Conservation (phyloP, 2,113 vertebrate species). For the Cololabis saira region DNA sequence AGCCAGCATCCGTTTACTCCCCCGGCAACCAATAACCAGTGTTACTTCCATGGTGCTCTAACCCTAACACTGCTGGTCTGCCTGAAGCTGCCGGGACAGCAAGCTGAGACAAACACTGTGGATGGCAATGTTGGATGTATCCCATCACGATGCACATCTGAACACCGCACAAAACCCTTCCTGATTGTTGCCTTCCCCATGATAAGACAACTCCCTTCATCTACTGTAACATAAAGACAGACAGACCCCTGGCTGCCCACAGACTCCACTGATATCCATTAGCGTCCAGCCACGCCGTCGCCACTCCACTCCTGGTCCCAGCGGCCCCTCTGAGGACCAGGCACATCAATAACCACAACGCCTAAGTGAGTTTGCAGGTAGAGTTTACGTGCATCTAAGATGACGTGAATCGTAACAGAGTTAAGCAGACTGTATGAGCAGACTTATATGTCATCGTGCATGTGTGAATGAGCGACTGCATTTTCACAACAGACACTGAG, state of each 20-base stretch:
- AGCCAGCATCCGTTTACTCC: conserved; percentile 38
- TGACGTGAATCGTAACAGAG: not conserved
- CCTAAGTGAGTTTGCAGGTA: conserved; percentile 15
- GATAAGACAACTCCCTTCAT: not conserved
- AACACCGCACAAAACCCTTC: too few relatives aligned
- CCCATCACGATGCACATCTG: too few relatives aligned
- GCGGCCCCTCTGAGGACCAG: conserved; percentile 39
- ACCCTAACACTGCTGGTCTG: conserved; percentile 11
- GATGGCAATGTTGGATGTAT: too few relatives aligned
- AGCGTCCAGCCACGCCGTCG: conserved; percentile 58
- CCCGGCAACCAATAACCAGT: conserved; percentile 50
- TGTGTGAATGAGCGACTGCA: conserved; percentile 13
- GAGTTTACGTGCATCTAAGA: conserved; percentile 6
- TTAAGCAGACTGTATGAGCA: conserved; percentile 5
- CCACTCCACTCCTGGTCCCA: conserved; percentile 16
- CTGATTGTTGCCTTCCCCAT: too few relatives aligned
- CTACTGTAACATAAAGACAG: conserved; percentile 24
- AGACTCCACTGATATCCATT: conserved; percentile 53
- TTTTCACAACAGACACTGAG: conserved; percentile 28
- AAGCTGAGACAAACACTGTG: too few relatives aligned
- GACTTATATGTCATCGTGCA: not conserved
- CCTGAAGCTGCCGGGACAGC: conserved; percentile 15
- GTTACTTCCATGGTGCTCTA: conserved; percentile 44
- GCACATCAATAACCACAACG: conserved; percentile 55
- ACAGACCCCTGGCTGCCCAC: conserved; percentile 9